Evolutionary conservation across 2,113 vertebrate species (phyloP).

Genomic region (Carettochelys insculpta): DNA sequence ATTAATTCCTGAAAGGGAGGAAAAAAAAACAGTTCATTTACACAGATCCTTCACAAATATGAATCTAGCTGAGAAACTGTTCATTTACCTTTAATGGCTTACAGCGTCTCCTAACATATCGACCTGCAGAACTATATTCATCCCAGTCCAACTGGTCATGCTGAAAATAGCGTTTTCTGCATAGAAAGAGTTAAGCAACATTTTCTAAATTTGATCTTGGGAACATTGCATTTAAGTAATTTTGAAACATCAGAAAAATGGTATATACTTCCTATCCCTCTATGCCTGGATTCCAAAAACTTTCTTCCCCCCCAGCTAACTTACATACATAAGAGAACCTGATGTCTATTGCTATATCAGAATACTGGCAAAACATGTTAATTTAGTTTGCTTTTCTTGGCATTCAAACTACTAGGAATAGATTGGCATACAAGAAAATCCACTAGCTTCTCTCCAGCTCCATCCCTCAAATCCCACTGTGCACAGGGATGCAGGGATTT

Average conservation of each 20-base stretch:
- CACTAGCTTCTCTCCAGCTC: neutral
- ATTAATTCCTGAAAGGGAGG: slow-evolving; percentile 88
- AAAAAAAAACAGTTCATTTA: slow-evolving; percentile 9
- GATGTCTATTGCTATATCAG: neutral
- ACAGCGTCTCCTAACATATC: slow-evolving; percentile 91
- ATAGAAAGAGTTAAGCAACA: neutral
- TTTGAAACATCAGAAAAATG: fast-evolving
- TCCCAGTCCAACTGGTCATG: slow-evolving; percentile 92
- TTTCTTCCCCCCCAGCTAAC: fast-evolving
- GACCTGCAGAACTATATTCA: slow-evolving; percentile 86
- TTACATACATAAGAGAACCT: neutral
- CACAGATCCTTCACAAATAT: neutral
- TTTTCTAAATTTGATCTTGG: neutral
- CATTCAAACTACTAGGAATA: neutral
- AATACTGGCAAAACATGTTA: neutral
- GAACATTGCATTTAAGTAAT: neutral
- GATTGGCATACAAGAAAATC: neutral
- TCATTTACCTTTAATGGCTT: slow-evolving; percentile 90
- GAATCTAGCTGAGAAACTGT: neutral
- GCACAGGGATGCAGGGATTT: neutral
- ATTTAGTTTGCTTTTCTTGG: neutral
- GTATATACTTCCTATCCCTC: neutral
- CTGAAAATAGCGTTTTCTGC: slow-evolving; percentile 90
- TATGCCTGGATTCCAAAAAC: neutral
- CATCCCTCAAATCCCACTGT: neutral